Evolutionary conservation across 2,888 invertebrate species (phyloP), one percentile per base, ranked within the genome.

Genomic region (Drosophila tripunctata): DNA sequence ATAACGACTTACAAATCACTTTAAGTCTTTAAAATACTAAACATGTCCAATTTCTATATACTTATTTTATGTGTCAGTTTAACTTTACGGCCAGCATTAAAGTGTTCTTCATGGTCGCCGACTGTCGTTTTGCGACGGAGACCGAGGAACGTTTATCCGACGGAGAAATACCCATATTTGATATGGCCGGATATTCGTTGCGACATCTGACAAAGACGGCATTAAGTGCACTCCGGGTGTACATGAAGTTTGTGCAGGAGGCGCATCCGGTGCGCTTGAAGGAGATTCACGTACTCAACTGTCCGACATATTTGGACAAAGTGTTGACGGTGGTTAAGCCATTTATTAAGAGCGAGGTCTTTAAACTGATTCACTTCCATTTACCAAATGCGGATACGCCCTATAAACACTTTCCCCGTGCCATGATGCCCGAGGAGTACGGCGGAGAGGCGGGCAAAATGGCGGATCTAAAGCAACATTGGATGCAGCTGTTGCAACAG

Each of bases 231-330:
- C 87, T 95, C 17, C 93, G 94, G 47, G 94, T 94, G 86, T 95
- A 95, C 85, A 94, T 95, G 94, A 92, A 94, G 80, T 95, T 95
- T 78, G 94, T 94, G 43, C 95, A 95, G 94, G 95, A 95, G 83
- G 95, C 94, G 0, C 93, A 95, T 89, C 95, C 95, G 0, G 93
- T 95, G 12, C 92, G 93, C 24, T 89, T 95, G 61, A 94, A 93
- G 81, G 93, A 93, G 82, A 93, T 95, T 14, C 95, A 95, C 84
- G 89, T 95, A 3, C 90, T 95, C 15, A 95, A 95, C 80, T 93
- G 93, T 1, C 93, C 95, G 3, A 90, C 94, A 0, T 93, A 94
- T 77, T 91, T 95, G 62, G 95, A 95, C 89, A 94, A 93, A 82
- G 91, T 94, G 14, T 91, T 93, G 80, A 92, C 91, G 0, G 90